Conservation (phyloP, 2,888 invertebrate genomes). For the Macrosoma leucophasiata region DNA sequence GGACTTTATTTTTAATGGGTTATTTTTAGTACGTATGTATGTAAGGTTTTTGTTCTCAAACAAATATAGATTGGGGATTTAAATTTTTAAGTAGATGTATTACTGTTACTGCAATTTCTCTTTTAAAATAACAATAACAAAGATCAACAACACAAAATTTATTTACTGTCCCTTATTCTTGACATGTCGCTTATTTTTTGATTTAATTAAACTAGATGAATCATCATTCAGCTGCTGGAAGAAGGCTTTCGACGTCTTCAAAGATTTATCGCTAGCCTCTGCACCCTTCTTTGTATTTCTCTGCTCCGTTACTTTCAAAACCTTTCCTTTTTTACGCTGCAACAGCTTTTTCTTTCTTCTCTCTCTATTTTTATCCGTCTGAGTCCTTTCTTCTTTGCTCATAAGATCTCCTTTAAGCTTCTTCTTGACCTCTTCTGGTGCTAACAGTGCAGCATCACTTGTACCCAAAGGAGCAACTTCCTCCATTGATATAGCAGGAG, state of each 20-base stretch:
- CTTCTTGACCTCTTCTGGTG: slow-evolving; percentile 93
- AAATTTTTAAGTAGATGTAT: no score
- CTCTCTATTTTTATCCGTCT: slow-evolving; percentile 92
- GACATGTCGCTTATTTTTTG: slow-evolving; percentile 42
- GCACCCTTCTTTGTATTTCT: slow-evolving; percentile 74
- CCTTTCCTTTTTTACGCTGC: slow-evolving; percentile 74
- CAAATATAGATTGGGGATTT: no score
- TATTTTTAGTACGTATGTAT: no score
- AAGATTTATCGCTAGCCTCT: slow-evolving; percentile 75
- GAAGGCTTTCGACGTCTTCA: slow-evolving; percentile 84
- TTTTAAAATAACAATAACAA: slow-evolving; percentile 12
- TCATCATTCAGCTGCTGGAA: slow-evolving; percentile 91
- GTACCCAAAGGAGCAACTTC: slow-evolving; percentile 95
- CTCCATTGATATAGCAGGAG: slow-evolving; percentile 94
- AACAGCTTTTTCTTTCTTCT: slow-evolving; percentile 89
- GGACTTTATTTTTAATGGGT: no score
- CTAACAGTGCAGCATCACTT: slow-evolving; percentile 88
- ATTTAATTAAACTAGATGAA: slow-evolving; percentile 55
- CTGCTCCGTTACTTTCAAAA: slow-evolving; percentile 63
- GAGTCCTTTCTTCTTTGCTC: slow-evolving; percentile 86
- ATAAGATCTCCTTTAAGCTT: slow-evolving; percentile 71
- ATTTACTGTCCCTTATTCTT: slow-evolving; percentile 47
- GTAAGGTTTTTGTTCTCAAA: no score
- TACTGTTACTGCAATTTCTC: no score
- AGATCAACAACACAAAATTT: slow-evolving; percentile 14